Evolutionary conservation across 2,888 invertebrate species (phyloP), one percentile per base, ranked within the genome.

Genomic region (Craniophora ligustri): DNA sequence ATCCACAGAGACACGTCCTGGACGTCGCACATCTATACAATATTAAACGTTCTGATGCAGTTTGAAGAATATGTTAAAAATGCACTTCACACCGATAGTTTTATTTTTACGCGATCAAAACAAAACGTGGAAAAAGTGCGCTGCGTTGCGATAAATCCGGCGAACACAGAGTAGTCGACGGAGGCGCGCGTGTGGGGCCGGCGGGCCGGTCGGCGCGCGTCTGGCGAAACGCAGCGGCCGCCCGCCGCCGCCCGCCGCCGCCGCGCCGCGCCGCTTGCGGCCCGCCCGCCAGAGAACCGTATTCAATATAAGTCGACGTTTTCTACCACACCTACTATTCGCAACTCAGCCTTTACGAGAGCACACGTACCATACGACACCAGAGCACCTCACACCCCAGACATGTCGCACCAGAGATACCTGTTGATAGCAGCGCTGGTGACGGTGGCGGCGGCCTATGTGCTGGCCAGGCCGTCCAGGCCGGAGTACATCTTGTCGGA

Each of bases 401-500:
- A 41, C 26, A 73, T 73, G 75, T 68, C 69, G 47, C 28, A 38
- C 16, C 47, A 61, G 34, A 76, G 54, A 34, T 51, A 63, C 44
- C 47, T 73, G 23, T 18, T 73, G 31, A 39, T 62, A 48, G 59
- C 51, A 46, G 42, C 66, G 44, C 63, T 64, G 13, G 44, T 76
- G 54, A 46, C 66, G 21, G 71, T 60, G 40, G 48, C 65, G 53
- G 66, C 66, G 38, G 65, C 70, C 21, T 76, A 64, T 54, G 72
- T 71, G 51, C 66, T 76, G 42, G 51, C 70, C 42, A 54, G 68
- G 44, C 67, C 71, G 21, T n/a, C n/a, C 61, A 79, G 44, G 78
- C n/a, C 78, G 62, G 75, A 76, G 61, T 75, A 88, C 64, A 76
- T 81, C 45, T 82, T 92, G 46, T 50, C 70, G 13, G 81, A 81